Percentiles rank a stretch among this genome's conserved stretches.
Conservation (phyloP, 2,797 vertebrate species). For the Dicrostonyx torquatus region DNA sequence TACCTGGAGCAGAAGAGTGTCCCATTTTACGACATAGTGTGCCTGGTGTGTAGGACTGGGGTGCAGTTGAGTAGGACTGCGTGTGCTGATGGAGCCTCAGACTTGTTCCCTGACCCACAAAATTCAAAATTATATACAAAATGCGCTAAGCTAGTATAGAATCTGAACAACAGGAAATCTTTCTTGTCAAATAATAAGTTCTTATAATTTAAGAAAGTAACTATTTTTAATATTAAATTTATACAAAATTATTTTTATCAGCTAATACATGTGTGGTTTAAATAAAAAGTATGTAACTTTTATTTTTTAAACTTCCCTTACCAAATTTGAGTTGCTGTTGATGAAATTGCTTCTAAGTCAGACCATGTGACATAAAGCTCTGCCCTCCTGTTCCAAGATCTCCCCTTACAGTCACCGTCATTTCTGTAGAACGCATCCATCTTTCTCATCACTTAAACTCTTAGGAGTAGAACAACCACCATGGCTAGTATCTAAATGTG, state of each 20-base stretch:
- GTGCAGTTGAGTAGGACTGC: background rate
- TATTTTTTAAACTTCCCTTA: background rate
- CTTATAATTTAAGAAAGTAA: constrained; percentile 47
- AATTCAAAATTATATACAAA: background rate
- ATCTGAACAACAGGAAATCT: background rate
- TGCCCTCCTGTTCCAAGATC: background rate
- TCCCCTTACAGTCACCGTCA: background rate
- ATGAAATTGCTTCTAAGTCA: constrained; percentile 35
- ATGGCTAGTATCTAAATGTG: background rate
- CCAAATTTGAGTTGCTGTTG: background rate
- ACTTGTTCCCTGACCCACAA: background rate
- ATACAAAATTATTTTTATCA: background rate
- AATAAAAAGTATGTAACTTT: background rate
- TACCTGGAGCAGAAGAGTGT: background rate
- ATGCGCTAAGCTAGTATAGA: background rate
- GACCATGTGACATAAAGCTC: background rate
- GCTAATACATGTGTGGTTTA: background rate
- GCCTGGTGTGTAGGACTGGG: background rate
- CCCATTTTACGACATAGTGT: background rate
- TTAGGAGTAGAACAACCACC: background rate
- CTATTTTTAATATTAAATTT: constrained; percentile 69
- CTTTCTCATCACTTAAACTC: constrained; percentile 6
- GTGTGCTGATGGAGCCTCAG: background rate
- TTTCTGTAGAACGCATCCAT: background rate
- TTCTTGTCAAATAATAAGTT: constrained; percentile 5